Conservation (phyloP, 2,888 invertebrate species). For the Cotesia congregata region DNA sequence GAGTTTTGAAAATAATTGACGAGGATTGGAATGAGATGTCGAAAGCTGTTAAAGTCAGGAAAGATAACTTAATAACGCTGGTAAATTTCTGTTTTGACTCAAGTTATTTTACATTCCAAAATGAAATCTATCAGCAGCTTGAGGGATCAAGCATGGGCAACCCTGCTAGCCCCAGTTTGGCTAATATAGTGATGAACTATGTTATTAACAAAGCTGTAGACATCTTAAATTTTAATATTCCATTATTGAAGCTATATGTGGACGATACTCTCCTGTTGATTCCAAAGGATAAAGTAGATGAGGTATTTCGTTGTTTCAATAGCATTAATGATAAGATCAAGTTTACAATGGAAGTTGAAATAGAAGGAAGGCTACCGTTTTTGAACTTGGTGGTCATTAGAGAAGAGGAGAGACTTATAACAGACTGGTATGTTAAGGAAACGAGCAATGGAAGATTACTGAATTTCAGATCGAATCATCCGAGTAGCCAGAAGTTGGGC, state of each 20-base stretch:
- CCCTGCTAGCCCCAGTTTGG: constrained; percentile 17
- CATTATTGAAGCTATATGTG: constrained; percentile 15
- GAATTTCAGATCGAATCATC: constrained; percentile 22
- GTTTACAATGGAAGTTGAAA: neutral
- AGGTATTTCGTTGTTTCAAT: neutral
- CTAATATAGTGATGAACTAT: constrained; percentile 11
- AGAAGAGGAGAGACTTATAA: neutral
- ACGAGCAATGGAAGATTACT: too few species aligned
- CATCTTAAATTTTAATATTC: neutral
- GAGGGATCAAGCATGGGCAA: constrained; percentile 13
- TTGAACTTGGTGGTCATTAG: constrained; percentile 7
- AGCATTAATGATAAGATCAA: neutral
- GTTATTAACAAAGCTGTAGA: neutral
- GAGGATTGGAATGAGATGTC: too few species aligned
- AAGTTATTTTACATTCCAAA: constrained; percentile 8
- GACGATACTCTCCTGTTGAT: neutral
- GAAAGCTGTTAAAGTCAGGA: neutral
- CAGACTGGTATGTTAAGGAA: constrained; percentile 15
- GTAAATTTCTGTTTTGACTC: constrained; percentile 23
- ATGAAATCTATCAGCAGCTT: neutral
- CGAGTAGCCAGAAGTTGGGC: neutral
- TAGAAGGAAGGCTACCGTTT: neutral
- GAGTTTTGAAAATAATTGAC: too few species aligned
- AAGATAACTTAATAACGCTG: neutral
- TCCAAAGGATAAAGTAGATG: neutral